Evolutionary conservation across 2,888 invertebrate genomes (phyloP), one percentile per base, ranked within the genome.

Genomic region (Ptilodon capucinus): DNA sequence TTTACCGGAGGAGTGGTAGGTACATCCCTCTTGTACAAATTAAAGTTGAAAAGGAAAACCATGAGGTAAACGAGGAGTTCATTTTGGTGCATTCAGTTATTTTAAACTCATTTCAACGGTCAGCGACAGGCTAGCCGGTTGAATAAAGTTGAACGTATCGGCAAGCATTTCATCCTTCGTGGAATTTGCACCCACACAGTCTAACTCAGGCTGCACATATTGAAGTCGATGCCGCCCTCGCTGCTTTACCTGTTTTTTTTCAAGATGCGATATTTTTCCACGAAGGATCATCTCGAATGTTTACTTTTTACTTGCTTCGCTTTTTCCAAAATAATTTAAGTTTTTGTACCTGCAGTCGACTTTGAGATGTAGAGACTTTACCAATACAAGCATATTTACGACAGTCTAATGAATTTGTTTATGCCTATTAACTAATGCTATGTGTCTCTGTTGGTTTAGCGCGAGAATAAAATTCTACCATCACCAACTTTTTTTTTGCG

Each of bases 141-240:
- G 61, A 68, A 67, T 66, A 57, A 74, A 79, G 81, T 81, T 82
- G 79, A 83, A 81, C 71, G 79, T 74, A 80, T 79, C 74, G 74
- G 74, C 76, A 70, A 73, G 78, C 79, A 79, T 78, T 77, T 76
- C 75, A 78, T 81, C 86, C 86, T 87, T 88, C 88, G 77, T 74
- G 81, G 88, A 87, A 88, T 85, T 87, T 76, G 79, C 82, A 84
- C 86, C 75, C 86, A 84, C 84, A 83, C 82, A 79, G 70, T 73
- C 47, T 48, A 44, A 62, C n/a, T n/a, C n/a, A 60, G 67, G 72
- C 67, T 74, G 71, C 71, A 77, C 68, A 61, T n/a, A n/a, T 71
- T 61, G 58, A 54, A 58, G 60, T 64, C 60, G 68, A 68, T 60
- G 68, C 66, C 56, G 53, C 51, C 34, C 42, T 16, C 48, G 47